Evolutionary conservation across 2,888 invertebrate genomes (phyloP).

Genomic region (Scelioninae gen. 1): DNA sequence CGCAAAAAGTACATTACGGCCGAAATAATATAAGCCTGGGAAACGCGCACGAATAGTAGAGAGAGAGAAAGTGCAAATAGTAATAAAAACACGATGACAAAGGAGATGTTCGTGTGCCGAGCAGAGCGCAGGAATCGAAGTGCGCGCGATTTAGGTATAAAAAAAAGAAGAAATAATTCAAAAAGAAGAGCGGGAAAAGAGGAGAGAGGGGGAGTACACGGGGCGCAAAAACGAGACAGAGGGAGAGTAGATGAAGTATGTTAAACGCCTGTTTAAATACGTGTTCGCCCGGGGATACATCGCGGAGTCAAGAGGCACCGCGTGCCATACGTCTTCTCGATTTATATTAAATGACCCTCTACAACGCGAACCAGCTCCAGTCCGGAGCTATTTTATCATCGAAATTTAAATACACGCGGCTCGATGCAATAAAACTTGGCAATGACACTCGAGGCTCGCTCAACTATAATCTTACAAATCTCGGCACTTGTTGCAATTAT

Average conservation of each 20-base stretch:
- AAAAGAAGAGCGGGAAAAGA: constrained; percentile 37
- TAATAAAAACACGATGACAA: constrained; percentile 64
- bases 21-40: constrained; percentile 61
- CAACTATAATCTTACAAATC: constrained; percentile 53
- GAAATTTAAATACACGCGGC: constrained; percentile 48
- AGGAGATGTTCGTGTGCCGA: constrained; percentile 62
- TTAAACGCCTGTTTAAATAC: constrained; percentile 83
- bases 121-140: constrained; percentile 58
- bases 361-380: constrained; percentile 38
- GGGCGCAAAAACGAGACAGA: constrained; percentile 37
- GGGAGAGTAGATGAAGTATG: constrained; percentile 81
- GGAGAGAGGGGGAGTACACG: too few species aligned
- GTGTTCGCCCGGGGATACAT: constrained; percentile 82
- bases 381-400: constrained; percentile 50
- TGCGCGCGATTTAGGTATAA: constrained; percentile 65
- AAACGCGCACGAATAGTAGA: constrained; percentile 48
- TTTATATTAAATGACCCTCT: constrained; percentile 80
- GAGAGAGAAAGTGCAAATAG: constrained; percentile 52
- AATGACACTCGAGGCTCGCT: constrained; percentile 38
- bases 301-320: constrained; percentile 79
- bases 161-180: constrained; percentile 34
- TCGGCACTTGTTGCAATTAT: constrained; percentile 62
- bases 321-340: constrained; percentile 83
- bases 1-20: constrained; percentile 61
- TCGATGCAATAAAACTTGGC: constrained; percentile 28